Evolutionary conservation across 1,140 invertebrate genomes (phyloP).

Genomic region (Drosophila varians): DNA sequence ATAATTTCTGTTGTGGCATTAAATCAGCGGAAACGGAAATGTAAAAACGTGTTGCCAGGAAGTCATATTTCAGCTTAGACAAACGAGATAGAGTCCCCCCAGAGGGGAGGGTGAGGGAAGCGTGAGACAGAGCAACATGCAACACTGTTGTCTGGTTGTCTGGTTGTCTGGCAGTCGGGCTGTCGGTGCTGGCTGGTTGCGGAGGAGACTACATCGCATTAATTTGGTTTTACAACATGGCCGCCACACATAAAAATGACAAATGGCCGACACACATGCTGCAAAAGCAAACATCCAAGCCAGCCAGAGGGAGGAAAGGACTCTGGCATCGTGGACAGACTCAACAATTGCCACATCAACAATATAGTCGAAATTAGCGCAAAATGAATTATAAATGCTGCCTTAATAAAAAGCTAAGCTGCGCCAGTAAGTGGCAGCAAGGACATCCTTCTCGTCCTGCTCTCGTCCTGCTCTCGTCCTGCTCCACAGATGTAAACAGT

Average conservation of each 20-base stretch:
- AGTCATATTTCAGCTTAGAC: constrained; percentile 81
- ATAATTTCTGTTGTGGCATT: constrained; percentile 73
- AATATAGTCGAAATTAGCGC: constrained; percentile 78
- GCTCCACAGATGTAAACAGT: constrained; percentile 43
- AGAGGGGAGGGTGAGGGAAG: constrained; percentile 22
- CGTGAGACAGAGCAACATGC: constrained; percentile 52
- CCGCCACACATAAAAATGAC: constrained; percentile 78
- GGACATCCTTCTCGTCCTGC: too few species aligned
- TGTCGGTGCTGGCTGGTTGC: too few species aligned
- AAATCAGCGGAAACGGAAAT: constrained; percentile 77
- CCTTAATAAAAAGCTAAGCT: constrained; percentile 57
- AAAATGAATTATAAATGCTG: constrained; percentile 79
- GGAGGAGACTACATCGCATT: constrained; percentile 72
- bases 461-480: too few species aligned
- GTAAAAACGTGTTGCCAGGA: constrained; percentile 80
- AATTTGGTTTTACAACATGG: constrained; percentile 80
- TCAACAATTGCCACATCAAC: constrained; percentile 56
- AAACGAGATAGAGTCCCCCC: constrained; percentile 52
- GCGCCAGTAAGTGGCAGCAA: not conserved
- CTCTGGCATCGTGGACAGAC: not conserved
- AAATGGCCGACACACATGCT: constrained; percentile 77
- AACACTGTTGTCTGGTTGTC: constrained; percentile 47
- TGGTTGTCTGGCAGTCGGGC: constrained; percentile 18
- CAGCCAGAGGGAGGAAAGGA: not conserved
- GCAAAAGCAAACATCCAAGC: constrained; percentile 27